These are phyloP conservation scores for Margaritifera margaritifera DNA, from an alignment of 2,888 invertebrate genomes.

Conservation along the genomic window DNA sequence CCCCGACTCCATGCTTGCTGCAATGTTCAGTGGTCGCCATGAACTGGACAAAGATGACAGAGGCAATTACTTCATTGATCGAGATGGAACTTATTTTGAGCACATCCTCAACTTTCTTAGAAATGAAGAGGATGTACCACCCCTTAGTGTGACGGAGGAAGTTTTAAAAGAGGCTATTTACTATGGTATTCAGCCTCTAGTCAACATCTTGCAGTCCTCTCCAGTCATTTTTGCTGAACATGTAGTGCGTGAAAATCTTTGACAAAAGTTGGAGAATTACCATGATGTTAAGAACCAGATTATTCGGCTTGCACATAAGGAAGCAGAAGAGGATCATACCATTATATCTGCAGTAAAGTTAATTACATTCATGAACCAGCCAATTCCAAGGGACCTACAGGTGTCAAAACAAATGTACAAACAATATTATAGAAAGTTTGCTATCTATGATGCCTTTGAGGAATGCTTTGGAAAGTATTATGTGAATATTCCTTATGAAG, in stretches of 20 bases:
- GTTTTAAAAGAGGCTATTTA: slow-evolving; percentile 62
- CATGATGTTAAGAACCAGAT: slow-evolving; percentile 42
- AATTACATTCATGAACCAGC: slow-evolving; percentile 49
- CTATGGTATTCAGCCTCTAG: slow-evolving; percentile 54
- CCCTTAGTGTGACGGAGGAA: slow-evolving; percentile 42
- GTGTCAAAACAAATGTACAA: slow-evolving; percentile 54
- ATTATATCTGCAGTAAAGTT: slow-evolving; percentile 42
- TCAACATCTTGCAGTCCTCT: slow-evolving; percentile 47
- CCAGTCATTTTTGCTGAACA: slow-evolving; percentile 52
- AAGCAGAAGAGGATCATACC: slow-evolving; percentile 39
- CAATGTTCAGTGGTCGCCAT: slow-evolving; percentile 68
- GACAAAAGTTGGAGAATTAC: slow-evolving; percentile 44
- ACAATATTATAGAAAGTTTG: slow-evolving; percentile 50
- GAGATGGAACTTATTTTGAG: slow-evolving; percentile 59
- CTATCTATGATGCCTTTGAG: slow-evolving; percentile 45
- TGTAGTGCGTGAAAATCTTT: slow-evolving; percentile 49
- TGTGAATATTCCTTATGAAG: slow-evolving; percentile 42
- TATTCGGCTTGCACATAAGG: slow-evolving; percentile 38
- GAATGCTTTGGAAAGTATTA: slow-evolving; percentile 45
- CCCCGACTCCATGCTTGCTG: slow-evolving; percentile 63
- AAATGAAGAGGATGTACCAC: slow-evolving; percentile 55
- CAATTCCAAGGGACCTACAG: slow-evolving; percentile 50
- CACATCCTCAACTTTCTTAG: slow-evolving; percentile 63
- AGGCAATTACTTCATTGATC: slow-evolving; percentile 63
- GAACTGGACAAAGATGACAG: slow-evolving; percentile 52